A percentile compares a stretch with the other conserved stretches of the same genome.
These are phyloP conservation scores for Tyria jacobaeae DNA, from an alignment of 2,888 invertebrate genomes.

Conservation along the genomic window DNA sequence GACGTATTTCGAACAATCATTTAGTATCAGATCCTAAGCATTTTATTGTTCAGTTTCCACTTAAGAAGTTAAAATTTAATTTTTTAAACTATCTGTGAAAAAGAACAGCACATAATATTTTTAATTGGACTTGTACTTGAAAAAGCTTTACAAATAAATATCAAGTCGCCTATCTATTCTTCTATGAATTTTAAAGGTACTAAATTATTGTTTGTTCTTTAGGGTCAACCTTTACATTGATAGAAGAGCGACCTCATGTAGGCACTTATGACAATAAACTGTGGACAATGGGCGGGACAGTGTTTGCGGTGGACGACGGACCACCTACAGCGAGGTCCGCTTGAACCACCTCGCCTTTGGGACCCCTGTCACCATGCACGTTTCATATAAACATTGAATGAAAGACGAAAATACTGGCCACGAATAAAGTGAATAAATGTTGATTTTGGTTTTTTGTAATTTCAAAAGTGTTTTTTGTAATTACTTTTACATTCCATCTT, in stretches of 20 bases:
- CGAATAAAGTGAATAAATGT: no score
- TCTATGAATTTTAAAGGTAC: constrained; percentile 30
- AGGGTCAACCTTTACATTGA: constrained; percentile 33
- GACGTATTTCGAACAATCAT: constrained; percentile 40
- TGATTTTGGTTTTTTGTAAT: no score
- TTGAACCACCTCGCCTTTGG: constrained; percentile 34
- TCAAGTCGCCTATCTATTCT: constrained; percentile 30
- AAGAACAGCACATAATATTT: constrained; percentile 7
- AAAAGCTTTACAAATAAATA: background rate
- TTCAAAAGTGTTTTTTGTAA: background rate
- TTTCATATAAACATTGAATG: constrained; percentile 16
- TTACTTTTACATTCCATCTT: background rate
- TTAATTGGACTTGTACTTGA: background rate
- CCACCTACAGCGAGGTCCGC: constrained; percentile 69
- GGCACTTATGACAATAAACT: constrained; percentile 72
- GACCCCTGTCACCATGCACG: constrained; percentile 48
- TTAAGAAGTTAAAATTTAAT: constrained; percentile 12
- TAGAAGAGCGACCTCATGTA: constrained; percentile 52
- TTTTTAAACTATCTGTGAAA: constrained; percentile 1
- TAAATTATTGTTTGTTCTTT: constrained; percentile 33
- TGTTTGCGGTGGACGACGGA: constrained; percentile 78
- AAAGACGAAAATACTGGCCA: constrained; percentile 20
- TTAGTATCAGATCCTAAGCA: constrained; percentile 28
- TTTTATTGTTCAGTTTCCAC: constrained; percentile 22
- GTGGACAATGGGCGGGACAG: constrained; percentile 69